Base-by-base conservation (phyloP, 2,113 vertebrate genomes). In the Forbesichthys papilliferus region DNA sequence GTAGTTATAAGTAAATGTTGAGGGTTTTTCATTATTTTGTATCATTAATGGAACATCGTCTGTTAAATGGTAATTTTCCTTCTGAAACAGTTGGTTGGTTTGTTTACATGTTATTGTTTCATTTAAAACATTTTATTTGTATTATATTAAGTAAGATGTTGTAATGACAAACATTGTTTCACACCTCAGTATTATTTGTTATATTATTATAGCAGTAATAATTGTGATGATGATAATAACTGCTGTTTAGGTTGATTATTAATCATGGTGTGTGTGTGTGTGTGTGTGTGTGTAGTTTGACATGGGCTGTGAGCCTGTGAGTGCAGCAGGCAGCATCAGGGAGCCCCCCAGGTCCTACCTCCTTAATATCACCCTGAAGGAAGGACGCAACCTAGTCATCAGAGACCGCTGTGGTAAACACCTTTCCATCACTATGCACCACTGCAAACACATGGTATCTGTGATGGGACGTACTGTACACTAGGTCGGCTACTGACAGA, bases 351-450 rank as follows among this genome's bases (percentile, higher is more conserved):
- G 72, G 55, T 93, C 94, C 56, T 98, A 94, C 84, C 93, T 99
- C 55, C 91, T 99, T 78, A 95, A 91, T 75, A 92, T 99, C 84
- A 94, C 94, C 71, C 91, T 99, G 79, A 98, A 93, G 85, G 95
- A 96, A 80, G 98, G 98, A 60, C 80, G 90, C 12, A 95, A 96
- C 78, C 92, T 99, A 68, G 98, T 99, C 66, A 90, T 99, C 89
- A 89, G 98, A 53, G 98, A 99, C 82, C 96, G 98, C 66, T 97
- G 95, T 36, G 98, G 98, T 99, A 91, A 95, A 86, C 62, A 27
- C 16, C 20, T 42, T 5, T 8, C 7, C 36, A 6, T 42, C 36
- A 6, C 36, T 42, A 42, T 42, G 7, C 4, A 42, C 4, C 36
- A 42, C 36, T 42, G 27, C 27, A 27, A 42, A 6, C 36, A 42